Evolutionary conservation across 2,797 vertebrate species (phyloP), one percentile per base, ranked within the genome.

Genomic region (Scomberomorus guttatus): DNA sequence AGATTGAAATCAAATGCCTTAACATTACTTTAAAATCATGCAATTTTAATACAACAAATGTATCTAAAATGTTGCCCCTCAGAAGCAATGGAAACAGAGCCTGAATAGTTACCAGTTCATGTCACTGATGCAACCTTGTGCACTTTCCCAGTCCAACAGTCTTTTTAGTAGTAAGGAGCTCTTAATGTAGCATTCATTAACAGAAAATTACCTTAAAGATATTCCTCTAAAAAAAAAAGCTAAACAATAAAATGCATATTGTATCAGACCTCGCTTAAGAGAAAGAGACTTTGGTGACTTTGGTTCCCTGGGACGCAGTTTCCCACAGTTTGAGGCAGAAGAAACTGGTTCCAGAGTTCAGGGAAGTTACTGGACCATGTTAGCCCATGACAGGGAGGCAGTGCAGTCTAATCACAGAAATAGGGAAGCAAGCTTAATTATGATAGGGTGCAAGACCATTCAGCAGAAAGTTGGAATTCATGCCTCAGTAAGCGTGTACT

Each of bases 331-430:
- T 65, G 12, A 51, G 32, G 12, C 72, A 51, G 8, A 54, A 27
- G 13, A 75, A 60, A 59, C 8, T 44, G 44, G 37, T 54, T 65
- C 17, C 55, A 72, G 37, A 72, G 37, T 39, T 67, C 50, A 71
- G 17, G 25, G 22, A 65, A 71, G 29, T 11, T 56, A 44, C 50
- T 64, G 37, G 56, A 77, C 62, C 56, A 56, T 56, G 25, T 57
- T n/a, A 34, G 32, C 24, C 37, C 27, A 22, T 52, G 17, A 68
- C 44, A 57, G 20, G 24, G n/a, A 44, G 32, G n/a, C 6, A 5
- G 29, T 64, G 12, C 14, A 39, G 9, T 44, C 56, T 3, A 61
- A 10, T 6, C 56, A 12, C 5, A 71, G 14, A 17, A 37, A 65
- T 10, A 60, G 46, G 66, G 17, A 75, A 59, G n/a, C 9, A 29